Evolutionary conservation across 2,888 invertebrate genomes (phyloP).

Genomic region (Selenia dentaria): DNA sequence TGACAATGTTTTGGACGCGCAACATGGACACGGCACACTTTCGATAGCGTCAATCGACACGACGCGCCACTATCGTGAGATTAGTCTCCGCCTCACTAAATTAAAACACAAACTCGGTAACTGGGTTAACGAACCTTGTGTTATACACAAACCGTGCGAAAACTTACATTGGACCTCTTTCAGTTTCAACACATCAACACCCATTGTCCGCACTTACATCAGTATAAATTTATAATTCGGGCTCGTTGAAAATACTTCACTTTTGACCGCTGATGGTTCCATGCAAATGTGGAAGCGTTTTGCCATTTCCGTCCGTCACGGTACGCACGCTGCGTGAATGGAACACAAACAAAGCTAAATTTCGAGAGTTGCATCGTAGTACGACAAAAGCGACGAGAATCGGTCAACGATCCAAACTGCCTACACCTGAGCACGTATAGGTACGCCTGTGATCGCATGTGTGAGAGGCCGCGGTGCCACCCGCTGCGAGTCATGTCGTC

Average conservation of each 20-base stretch:
- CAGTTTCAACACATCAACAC: conserved; percentile 65
- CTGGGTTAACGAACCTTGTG: conserved; percentile 78
- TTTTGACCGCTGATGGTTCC: conserved; percentile 46
- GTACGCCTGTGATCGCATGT: conserved; percentile 57
- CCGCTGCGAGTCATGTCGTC: conserved; percentile 41
- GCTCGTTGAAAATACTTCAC: conserved; percentile 43
- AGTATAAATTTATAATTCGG: conserved; percentile 40
- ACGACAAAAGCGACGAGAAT: conserved; percentile 65
- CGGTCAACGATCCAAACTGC: conserved; percentile 70
- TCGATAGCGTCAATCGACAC: conserved; percentile 49
- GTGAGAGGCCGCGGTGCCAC: conserved; percentile 53
- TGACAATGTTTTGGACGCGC: conserved; percentile 64
- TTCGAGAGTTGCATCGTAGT: conserved; percentile 61
- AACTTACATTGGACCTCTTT: conserved; percentile 57
- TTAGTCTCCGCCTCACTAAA: conserved; percentile 60
- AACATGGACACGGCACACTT: conserved; percentile 64
- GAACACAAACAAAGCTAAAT: conserved; percentile 70
- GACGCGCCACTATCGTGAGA: conserved; percentile 42
- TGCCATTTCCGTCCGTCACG: conserved; percentile 77
- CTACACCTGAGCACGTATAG: conserved; percentile 40
- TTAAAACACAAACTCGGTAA: conserved; percentile 73
- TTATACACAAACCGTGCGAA: conserved; percentile 70
- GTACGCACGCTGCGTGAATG: conserved; percentile 73
- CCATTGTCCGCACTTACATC: conserved; percentile 55
- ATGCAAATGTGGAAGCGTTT: conserved; percentile 64